Evolutionary conservation across 92 coral and sea anemone species (phyloP), one percentile per base, ranked within the genome.

Genomic region (Zoanthus gigantus): DNA sequence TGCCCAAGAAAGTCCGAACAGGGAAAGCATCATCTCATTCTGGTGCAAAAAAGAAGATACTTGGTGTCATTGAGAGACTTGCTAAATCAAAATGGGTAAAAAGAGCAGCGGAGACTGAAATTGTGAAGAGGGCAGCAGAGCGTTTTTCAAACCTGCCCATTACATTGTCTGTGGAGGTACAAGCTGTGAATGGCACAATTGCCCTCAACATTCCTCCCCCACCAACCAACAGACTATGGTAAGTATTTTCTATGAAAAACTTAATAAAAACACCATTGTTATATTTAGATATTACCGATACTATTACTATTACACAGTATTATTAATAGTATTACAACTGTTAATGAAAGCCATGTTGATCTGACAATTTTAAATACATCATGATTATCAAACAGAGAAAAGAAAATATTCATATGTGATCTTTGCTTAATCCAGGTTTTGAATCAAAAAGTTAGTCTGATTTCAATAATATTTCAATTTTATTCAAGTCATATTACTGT

Each of bases 51-150:
- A 96, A 86, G 85, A 97, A 95, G 88, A 88, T 97, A 54, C 77
- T 97, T 45, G 93, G 96, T 72, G 95, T 97, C 52, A 88, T 97
- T 34, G 99, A 97, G 73, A 78, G 95, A 61, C 95, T 97, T 86
- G 99, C 99, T 29, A 97, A 97, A 83, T 95, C 99, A 4, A 97
- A 97, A 67, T 97, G 99, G 99, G 99, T 97, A n/a, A 94, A 97
- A 90, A 97, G 94, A 74, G 99, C 99, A 47, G 99, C 98, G 7
- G 99, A 97, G 84, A 95, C 98, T 11, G 95, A 92, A 74, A 93
- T 97, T 28, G 99, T 97, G 1, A 96, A 95, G 85, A 89, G 98
- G 60, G 99, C 99, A 31, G 99, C 98, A 57, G 99, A 97, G 91
- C 94, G 87, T 80, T 95, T 97, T 92, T 97, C 99, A 0, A 97